Base-by-base conservation (phyloP, 2,797 vertebrate genomes). In the Melanotaenia maccullochi region DNA sequence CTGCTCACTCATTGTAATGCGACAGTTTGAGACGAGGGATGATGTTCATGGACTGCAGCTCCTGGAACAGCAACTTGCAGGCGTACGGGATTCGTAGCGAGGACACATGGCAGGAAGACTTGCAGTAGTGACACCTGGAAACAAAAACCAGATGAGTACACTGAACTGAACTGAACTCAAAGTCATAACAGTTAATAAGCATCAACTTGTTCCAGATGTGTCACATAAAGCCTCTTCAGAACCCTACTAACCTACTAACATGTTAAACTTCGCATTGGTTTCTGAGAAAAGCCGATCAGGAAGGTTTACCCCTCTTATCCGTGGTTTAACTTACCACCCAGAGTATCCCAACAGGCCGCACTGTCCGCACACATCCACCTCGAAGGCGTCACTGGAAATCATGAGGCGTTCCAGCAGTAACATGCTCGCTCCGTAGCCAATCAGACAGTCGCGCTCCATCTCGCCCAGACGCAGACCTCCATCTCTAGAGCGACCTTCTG, bases 31-130 rank as follows among this genome's bases (percentile, higher is more conserved):
- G 93, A 83, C 98, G 95, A 60, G 98, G 98, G 86, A 99, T 96
- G 75, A 99, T 99, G 93, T 99, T 99, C 98, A 99, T 99, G 52
- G 98, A 98, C 92, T 99, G 98, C 57, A 99, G 92, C 78, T 99
- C 98, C 91, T 99, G 98, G 91, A 99, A 99, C 56, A 99, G 96
- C 82, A 99, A 95, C 90, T 99, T 99, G 92, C 98, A 99, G 88
- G 98, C 97, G 0, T 99, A 99, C 0, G 98, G 98, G 81, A 99
- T 99, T 2, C 96, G 95, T 72, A 99, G 94, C 16, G 98, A 98
- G 9, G 98, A 99, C 25, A 99, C 98, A 0, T 98, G 97, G 59
- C 98, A 98, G 0, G 98, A 99, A 0, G 98, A 99, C 78, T 98
- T 99, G 87, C 98, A 99, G 93, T 96, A 99, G 92, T 99, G 98